Evolutionary conservation across 1,140 invertebrate genomes (phyloP).

Genomic region (Drosophila leontia): DNA sequence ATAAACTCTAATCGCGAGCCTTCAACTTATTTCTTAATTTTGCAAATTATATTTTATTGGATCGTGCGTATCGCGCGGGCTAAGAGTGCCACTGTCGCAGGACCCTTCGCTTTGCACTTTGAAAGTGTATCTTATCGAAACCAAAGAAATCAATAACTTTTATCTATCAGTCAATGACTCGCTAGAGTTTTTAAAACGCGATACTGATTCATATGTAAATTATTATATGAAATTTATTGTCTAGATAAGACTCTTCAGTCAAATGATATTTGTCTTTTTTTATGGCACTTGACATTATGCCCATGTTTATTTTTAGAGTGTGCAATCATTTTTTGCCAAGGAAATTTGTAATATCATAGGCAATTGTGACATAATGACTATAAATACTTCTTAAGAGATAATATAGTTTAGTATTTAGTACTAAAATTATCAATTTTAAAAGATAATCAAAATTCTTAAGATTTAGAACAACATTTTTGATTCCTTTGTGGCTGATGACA

Average conservation of each 20-base stretch:
- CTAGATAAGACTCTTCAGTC: conserved; percentile 28
- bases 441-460: neutral
- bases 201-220: conserved; percentile 51
- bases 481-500: neutral
- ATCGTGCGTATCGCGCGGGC: conserved; percentile 30
- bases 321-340: neutral
- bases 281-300: neutral
- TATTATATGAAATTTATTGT: conserved; percentile 16
- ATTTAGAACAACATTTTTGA: neutral
- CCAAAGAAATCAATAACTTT: conserved; percentile 50
- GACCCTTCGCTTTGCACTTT: neutral
- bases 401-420: neutral
- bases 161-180: conserved; percentile 32
- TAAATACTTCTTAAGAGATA: neutral
- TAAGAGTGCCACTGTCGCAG: neutral
- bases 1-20: conserved; percentile 67
- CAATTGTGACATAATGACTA: too few relatives aligned
- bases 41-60: conserved; percentile 61
- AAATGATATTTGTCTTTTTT: neutral
- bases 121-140: conserved; percentile 45
- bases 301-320: conserved; percentile 24
- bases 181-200: neutral
- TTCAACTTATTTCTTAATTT: conserved; percentile 63
- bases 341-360: neutral
- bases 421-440: neutral